Base-by-base conservation (phyloP, 2,113 vertebrate genomes). In the Lota lota region DNA sequence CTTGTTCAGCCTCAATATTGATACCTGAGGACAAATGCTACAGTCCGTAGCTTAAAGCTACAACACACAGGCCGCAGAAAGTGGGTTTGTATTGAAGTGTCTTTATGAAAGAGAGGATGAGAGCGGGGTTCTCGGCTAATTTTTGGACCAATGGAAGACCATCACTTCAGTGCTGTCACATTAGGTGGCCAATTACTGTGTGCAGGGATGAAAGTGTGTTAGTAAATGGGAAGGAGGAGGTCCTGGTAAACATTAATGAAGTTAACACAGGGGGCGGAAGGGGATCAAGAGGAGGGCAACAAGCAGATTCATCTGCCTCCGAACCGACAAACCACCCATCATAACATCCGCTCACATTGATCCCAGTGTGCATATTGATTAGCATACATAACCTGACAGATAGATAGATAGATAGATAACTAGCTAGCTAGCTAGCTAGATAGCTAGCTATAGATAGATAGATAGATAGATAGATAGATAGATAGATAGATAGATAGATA, bases 71-170 rank as follows among this genome's bases (percentile, higher is more conserved):
- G 62, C 60, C 64, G 54, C 78, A 64, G 53, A 87, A 92, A 93
- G 80, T 86, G 77, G 75, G 89, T 93, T 93, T 92, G 90, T 92
- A 92, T 93, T 85, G 91, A 91, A 91, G 90, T 77, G 73, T 87
- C 86, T 90, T 91, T 92, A 92, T 92, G 88, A 91, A 11, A 47
- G 10, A 47, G 88, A 86, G 80, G 75, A 77, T 50, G 63, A 68
- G 65, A 74, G 76, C 61, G 74, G 75, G 47, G 61, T 61, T 61
- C 76, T 82, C 20, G 79, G 84, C 40, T 90, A 91, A 90, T 90
- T 85, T 88, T 77, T 47, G 79, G 78, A 74, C 77, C 83, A 70
- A 89, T 88, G 82, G 82, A 88, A 88, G 85, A 81, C 81, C 84
- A 81, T 80, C 83, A 78, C 85, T 77, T 88, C 84, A 77, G 73